These are phyloP conservation scores for Leptarthrus brevirostris DNA, from an alignment of 2,888 invertebrate genomes.

Conservation along the genomic window DNA sequence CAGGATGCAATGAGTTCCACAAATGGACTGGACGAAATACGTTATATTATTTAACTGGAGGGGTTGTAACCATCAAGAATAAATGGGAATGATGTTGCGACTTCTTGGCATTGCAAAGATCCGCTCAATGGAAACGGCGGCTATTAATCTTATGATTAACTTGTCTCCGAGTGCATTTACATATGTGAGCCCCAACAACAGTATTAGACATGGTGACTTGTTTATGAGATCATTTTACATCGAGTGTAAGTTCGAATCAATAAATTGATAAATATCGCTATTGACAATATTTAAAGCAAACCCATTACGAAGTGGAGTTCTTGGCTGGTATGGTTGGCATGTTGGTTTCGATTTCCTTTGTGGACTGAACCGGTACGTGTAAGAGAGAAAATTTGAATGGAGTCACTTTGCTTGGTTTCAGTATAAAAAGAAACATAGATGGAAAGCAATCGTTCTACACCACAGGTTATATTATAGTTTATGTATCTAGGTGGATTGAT, in stretches of 20 bases:
- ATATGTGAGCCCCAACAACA: not conserved
- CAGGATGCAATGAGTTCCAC: not conserved
- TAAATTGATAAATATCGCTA: not conserved
- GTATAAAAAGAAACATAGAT: too few species aligned
- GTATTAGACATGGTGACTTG: not conserved
- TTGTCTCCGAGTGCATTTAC: constrained; percentile 31
- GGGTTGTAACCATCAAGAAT: constrained; percentile 33
- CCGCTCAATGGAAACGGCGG: not conserved
- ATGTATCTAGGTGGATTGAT: too few species aligned
- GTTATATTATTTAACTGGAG: constrained; percentile 37
- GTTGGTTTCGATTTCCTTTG: not conserved
- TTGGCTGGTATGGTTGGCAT: not conserved
- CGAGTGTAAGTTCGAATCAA: not conserved
- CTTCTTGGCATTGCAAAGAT: constrained; percentile 28
- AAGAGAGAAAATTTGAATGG: too few species aligned
- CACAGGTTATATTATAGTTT: too few species aligned
- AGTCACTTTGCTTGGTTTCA: too few species aligned
- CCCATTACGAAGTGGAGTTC: not conserved
- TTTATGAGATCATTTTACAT: not conserved
- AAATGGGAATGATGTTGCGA: constrained; percentile 40
- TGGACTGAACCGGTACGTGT: not conserved
- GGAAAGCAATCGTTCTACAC: too few species aligned
- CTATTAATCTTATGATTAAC: constrained; percentile 48
- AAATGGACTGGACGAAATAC: not conserved
- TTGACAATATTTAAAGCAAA: not conserved